A percentile compares a stretch with the other conserved stretches of the same genome.
These are phyloP conservation scores for Rotaria macrura DNA, from an alignment of 2,888 invertebrate genomes.

Conservation along the genomic window DNA sequence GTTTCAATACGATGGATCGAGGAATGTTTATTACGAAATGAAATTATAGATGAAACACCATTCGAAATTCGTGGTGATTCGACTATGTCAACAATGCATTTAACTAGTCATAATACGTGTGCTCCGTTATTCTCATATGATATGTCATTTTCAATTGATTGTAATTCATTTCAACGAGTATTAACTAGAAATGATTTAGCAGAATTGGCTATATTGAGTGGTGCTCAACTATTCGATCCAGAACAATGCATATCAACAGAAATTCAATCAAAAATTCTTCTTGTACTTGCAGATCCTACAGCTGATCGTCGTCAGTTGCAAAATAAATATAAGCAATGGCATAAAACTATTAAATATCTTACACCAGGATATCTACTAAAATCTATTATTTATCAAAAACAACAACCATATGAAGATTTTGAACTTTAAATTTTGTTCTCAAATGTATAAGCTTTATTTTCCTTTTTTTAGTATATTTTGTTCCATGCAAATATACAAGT, in stretches of 20 bases:
- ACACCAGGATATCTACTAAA: neutral
- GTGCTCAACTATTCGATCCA: neutral
- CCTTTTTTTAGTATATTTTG: neutral
- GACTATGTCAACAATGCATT: neutral
- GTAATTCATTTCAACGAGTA: neutral
- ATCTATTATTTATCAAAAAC: neutral
- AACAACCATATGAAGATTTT: slow-evolving; percentile 7
- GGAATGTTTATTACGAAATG: neutral
- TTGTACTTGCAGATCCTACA: neutral
- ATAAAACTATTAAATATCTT: neutral
- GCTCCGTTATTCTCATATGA: neutral
- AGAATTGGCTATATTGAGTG: neutral
- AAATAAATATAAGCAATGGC: neutral
- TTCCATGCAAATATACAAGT: neutral
- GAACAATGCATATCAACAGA: neutral
- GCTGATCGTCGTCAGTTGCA: neutral
- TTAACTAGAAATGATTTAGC: neutral
- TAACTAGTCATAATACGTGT: neutral
- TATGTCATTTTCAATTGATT: neutral
- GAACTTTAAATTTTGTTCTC: neutral
- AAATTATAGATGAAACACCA: neutral
- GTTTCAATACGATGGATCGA: neutral
- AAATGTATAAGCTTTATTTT: neutral
- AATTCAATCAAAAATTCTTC: neutral
- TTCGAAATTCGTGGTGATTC: neutral